These are phyloP conservation scores for Crypturellus tataupa DNA, from an alignment of 2,797 vertebrate genomes.

Conservation along the genomic window DNA sequence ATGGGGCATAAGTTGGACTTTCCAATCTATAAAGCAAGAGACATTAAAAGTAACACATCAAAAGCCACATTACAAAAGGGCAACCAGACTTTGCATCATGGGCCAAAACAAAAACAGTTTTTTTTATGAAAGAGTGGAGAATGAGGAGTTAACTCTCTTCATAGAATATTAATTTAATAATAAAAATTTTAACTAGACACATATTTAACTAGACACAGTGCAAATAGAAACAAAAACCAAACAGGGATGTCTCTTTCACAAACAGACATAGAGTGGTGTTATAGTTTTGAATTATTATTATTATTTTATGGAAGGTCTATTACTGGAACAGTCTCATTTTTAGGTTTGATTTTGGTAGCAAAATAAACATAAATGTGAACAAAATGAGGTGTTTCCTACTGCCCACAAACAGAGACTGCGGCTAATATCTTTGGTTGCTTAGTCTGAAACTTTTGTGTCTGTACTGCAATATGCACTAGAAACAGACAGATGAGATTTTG, in stretches of 20 bases:
- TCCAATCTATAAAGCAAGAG: conserved; percentile 71
- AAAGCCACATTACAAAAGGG: background rate
- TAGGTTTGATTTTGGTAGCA: background rate
- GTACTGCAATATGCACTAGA: background rate
- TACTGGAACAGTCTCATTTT: background rate
- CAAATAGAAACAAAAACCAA: background rate
- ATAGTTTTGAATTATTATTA: background rate
- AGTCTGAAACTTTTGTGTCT: background rate
- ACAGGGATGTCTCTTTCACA: background rate
- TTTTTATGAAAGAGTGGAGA: background rate
- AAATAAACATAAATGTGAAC: background rate
- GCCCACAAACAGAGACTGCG: background rate
- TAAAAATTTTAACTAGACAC: too few relatives aligned
- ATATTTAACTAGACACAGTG: background rate
- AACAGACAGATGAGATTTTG: background rate
- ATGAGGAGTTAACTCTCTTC: background rate
- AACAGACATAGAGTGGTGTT: background rate
- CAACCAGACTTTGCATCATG: background rate
- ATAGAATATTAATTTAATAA: background rate
- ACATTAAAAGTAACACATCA: background rate
- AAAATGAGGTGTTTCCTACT: background rate
- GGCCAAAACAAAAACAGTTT: background rate
- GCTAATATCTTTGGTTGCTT: background rate
- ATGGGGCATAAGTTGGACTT: conserved; percentile 54
- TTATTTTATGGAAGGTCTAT: background rate